Base-by-base conservation (phyloP, 2,888 invertebrate genomes). In the Melipona bicolor region DNA sequence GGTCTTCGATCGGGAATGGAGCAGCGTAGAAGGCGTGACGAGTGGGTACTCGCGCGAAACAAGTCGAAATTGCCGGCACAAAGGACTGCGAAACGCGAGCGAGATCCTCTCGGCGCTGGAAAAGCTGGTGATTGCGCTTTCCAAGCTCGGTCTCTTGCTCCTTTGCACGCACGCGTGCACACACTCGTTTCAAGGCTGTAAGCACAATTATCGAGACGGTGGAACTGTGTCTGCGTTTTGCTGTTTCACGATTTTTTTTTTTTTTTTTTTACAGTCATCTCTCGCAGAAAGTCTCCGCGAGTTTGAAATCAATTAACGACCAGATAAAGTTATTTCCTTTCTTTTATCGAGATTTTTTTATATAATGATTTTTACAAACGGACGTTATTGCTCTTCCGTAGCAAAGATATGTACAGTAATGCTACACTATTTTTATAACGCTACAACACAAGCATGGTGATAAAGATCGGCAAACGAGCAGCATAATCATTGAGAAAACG, bases 131-230 rank as follows among this genome's bases (percentile, higher is more conserved):
- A 80, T 80, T 62, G 73, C 68, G 72, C 81, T 81, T 81, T 80
- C 54, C 81, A 50, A 54, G 81, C 54, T 52, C 27, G 24, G 1
- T 61, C 61, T 4, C 3, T n/a, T 24, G 6, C 68, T 4, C 52
- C 59, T 65, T 17, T 49, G 21, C 50, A 61, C 77, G 54, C 80
- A 77, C 69, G 32, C 65, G 52, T 36, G 64, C 52, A 70, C 65
- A 52, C 43, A 74, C 3, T 21, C 36, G 15, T 64, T 81, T 81
- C 81, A 82, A 81, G 81, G 81, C 70, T 81, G 69, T 27, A 36
- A 32, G 24, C 68, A 36, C 81, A 70, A 82, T 82, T 82, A 74
- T 36, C 74, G 56, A 43, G 9, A 80, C 81, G 81, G 74, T 81
- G 73, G 56, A 54, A 79, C 54, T 36, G 6, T 11, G 27, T 24